Base-by-base conservation (phyloP, 1,140 invertebrate genomes). In the Ectropis grisescens region DNA sequence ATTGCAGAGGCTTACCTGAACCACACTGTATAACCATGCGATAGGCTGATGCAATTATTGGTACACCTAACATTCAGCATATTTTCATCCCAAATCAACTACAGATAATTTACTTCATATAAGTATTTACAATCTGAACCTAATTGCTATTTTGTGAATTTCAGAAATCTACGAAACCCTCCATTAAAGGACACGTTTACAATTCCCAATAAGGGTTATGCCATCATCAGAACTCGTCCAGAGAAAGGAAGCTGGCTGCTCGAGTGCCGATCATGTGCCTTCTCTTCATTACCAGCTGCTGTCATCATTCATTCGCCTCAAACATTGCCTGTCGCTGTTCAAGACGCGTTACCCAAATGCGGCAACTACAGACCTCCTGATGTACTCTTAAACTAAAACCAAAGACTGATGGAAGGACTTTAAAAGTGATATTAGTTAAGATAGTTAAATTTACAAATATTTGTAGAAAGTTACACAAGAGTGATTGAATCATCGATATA, bases 121-220 rank as follows among this genome's bases (percentile, higher is more conserved):
- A n/a, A n/a, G n/a, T n/a, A n/a, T n/a, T n/a, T n/a, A n/a, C n/a
- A n/a, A n/a, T n/a, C n/a, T n/a, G n/a, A n/a, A n/a, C n/a, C n/a
- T n/a, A n/a, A n/a, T n/a, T 16, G 11, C 9, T 11, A 19, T 31
- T 31, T 16, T 33, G 5, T 32, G 6, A 13, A 32, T 64, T 58
- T 33, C 65, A 83, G 81, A 37, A 83, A 83, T 35, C 26, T 66
- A 1, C 47, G 51, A 40, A 80, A 70, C 37, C 85, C 60, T 11
- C 71, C 82, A 10, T 29, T 71, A 3, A 88, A 87, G 43, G 86
- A 88, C 47, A 87, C 85, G 6, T 57, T 87, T 4, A 58, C 61
- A 0, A 80, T 88, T 0, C 85, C 85, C 1, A 83, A 81, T 27
- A 85, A 85, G 42, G 85, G 86, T 1, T 84, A 84, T 47, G 75